A percentile compares a stretch with the other conserved stretches of the same genome.
Conservation (phyloP, 2,888 invertebrate genomes). For the Piscicola geometra region DNA sequence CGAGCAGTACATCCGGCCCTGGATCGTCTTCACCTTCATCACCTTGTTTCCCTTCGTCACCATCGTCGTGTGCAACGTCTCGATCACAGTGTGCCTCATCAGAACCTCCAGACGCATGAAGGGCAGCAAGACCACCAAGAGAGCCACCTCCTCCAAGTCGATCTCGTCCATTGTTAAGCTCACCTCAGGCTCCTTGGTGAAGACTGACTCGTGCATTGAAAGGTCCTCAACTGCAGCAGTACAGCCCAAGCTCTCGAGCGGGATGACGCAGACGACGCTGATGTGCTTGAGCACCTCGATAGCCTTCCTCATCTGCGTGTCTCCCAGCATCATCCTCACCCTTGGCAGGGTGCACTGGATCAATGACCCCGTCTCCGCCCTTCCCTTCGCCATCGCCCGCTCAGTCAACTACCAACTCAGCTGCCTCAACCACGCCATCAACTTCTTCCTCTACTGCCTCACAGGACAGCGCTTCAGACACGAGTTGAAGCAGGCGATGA, state of each 20-base stretch:
- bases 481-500: constrained; percentile 37
- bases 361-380: constrained; percentile 27
- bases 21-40: constrained; percentile 40
- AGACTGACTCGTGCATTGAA: background rate
- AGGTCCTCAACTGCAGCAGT: background rate
- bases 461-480: constrained; percentile 40
- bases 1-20: constrained; percentile 40
- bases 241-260: background rate
- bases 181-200: background rate
- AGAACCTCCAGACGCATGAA: background rate
- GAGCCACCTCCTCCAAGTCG: background rate
- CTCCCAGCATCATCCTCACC: constrained; percentile 41
- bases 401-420: constrained; percentile 41
- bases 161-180: background rate
- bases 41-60: constrained; percentile 38
- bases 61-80: constrained; percentile 40
- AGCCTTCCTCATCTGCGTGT: constrained; percentile 41
- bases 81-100: constrained; percentile 38
- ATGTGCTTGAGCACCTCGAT: constrained; percentile 43
- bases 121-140: background rate
- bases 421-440: constrained; percentile 37
- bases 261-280: constrained; percentile 40
- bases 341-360: constrained; percentile 42
- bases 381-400: constrained; percentile 38
- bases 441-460: constrained; percentile 43